Conservation (phyloP, 2,113 vertebrate genomes). For the Dunckerocampus dactyliophorus region DNA sequence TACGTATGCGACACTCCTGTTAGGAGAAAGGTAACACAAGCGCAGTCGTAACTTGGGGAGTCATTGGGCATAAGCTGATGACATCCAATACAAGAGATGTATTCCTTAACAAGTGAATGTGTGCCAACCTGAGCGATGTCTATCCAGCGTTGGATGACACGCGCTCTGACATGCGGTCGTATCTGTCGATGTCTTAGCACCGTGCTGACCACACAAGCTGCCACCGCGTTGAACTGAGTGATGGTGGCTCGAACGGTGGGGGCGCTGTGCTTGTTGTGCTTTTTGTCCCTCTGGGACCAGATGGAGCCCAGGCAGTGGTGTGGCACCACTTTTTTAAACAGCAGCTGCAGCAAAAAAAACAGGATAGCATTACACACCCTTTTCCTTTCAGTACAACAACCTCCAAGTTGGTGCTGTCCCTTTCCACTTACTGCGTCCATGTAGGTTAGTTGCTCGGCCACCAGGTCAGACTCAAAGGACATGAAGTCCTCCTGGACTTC, state of each 20-base stretch:
- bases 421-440: constrained; percentile 85
- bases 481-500: constrained; percentile 81
- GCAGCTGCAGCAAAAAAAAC: constrained; percentile 66
- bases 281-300: constrained; percentile 90
- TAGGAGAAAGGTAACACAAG: background rate
- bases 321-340: constrained; percentile 91
- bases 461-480: constrained; percentile 80
- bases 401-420: background rate
- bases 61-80: background rate
- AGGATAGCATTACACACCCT: constrained; percentile 8
- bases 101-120: background rate
- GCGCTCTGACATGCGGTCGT: constrained; percentile 82
- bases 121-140: constrained; percentile 83
- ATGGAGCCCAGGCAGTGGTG: constrained; percentile 92
- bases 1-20: constrained; percentile 93
- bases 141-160: constrained; percentile 92
- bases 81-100: background rate
- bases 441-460: constrained; percentile 93
- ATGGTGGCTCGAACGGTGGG: constrained; percentile 90
- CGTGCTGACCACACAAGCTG: constrained; percentile 87
- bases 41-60: background rate
- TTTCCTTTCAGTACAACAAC: background rate
- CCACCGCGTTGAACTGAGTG: constrained; percentile 88
- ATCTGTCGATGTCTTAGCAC: constrained; percentile 79
- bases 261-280: constrained; percentile 85